These are phyloP conservation scores for Calycopis cecrops DNA, from an alignment of 1,140 invertebrate species.

Conservation along the genomic window DNA sequence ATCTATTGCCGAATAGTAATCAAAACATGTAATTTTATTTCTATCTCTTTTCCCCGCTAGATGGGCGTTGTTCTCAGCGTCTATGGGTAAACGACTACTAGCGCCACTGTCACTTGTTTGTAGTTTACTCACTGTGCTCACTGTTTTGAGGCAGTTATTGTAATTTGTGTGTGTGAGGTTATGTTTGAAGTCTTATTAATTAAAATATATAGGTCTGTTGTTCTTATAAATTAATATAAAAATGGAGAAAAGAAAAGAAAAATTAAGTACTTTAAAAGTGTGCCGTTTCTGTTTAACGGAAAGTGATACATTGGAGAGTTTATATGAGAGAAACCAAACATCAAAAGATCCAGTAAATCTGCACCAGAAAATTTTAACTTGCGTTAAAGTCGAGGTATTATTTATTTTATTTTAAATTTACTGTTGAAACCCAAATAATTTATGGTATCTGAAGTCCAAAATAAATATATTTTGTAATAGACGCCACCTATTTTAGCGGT, in stretches of 20 bases:
- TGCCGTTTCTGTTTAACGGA: conserved; percentile 83
- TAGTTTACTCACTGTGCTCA: neutral
- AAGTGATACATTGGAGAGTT: conserved; percentile 77
- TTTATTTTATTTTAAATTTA: conserved; percentile 8
- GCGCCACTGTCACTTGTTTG: neutral
- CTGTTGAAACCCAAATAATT: neutral
- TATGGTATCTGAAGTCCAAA: too few species aligned
- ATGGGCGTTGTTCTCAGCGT: neutral
- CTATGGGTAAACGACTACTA: neutral
- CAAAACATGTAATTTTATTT: neutral
- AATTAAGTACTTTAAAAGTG: conserved; percentile 77
- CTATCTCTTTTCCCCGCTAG: neutral
- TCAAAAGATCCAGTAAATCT: conserved; percentile 77
- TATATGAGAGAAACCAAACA: conserved; percentile 77
- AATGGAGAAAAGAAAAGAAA: conserved; percentile 79
- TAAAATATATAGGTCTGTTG: conserved; percentile 30
- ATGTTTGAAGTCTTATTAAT: conserved; percentile 28
- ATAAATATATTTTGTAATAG: conserved; percentile 17
- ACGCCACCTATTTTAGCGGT: conserved; percentile 37
- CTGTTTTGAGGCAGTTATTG: neutral
- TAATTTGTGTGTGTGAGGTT: conserved; percentile 37
- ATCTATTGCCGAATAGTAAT: neutral
- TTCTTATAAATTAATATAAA: conserved; percentile 31
- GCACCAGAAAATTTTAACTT: conserved; percentile 84
- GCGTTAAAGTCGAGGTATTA: conserved; percentile 83